Conservation (phyloP, 92 coral and sea anemone genomes). For the Porites rus region DNA sequence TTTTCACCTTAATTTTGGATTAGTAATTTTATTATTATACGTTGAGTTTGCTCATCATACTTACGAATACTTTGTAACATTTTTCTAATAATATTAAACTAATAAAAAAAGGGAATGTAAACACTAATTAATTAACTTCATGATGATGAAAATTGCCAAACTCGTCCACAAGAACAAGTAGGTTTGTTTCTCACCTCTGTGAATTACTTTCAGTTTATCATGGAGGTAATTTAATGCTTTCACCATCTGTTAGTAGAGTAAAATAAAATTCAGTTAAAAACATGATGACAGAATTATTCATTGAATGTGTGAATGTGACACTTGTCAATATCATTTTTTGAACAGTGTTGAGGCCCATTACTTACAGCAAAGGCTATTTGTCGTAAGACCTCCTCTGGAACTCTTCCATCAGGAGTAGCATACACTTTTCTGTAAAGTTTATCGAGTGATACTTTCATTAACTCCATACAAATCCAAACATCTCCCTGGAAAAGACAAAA, state of each 20-base stretch:
- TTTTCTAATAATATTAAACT: no score
- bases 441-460: constrained; percentile 92
- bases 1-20: no score
- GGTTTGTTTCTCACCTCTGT: constrained; percentile 80
- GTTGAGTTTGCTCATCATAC: no score
- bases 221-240: constrained; percentile 94
- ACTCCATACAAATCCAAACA: constrained; percentile 99
- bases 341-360: background rate
- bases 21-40: no score
- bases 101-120: no score
- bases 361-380: constrained; percentile 95
- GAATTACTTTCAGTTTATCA: constrained; percentile 84
- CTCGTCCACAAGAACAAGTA: background rate
- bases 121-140: no score
- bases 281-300: no score
- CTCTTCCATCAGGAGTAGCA: constrained; percentile 74
- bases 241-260: constrained; percentile 73
- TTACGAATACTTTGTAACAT: no score
- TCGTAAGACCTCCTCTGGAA: constrained; percentile 94
- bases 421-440: constrained; percentile 88
- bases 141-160: no score
- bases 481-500: constrained; percentile 76
- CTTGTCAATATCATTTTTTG: no score
- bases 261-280: background rate
- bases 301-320: no score